Conservation (phyloP, 2,888 invertebrate species). For the Erebia palarica region DNA sequence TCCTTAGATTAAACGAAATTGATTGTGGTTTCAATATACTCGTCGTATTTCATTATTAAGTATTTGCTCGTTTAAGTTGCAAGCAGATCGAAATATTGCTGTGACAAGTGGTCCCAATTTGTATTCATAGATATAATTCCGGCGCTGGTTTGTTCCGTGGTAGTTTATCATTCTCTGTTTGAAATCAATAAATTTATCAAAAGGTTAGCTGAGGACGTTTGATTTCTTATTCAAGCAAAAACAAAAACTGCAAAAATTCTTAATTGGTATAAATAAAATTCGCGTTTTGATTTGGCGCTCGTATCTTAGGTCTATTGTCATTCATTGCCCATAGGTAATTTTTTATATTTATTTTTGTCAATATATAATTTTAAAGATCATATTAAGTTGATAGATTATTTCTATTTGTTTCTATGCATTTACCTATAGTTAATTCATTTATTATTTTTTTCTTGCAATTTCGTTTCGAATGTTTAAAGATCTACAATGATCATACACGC, state of each 20-base stretch:
- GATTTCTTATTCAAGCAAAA: not conserved
- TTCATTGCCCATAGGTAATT: too few species aligned
- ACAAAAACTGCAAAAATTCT: too few species aligned
- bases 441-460: too few species aligned
- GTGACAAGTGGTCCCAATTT: slow-evolving; percentile 8
- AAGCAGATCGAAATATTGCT: not conserved
- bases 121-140: slow-evolving; percentile 5
- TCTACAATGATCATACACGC: not conserved
- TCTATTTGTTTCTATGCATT: too few species aligned
- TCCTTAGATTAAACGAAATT: slow-evolving; percentile 10
- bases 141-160: not conserved
- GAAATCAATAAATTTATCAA: not conserved
- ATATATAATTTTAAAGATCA: too few species aligned
- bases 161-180: not conserved
- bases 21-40: slow-evolving; percentile 14
- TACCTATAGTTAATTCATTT: too few species aligned
- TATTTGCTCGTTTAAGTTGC: slow-evolving; percentile 6
- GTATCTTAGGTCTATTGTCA: too few species aligned
- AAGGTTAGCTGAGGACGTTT: not conserved
- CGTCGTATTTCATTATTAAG: slow-evolving; percentile 16
- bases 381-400: too few species aligned
- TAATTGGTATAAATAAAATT: not conserved
- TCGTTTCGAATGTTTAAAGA: too few species aligned
- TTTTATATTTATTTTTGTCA: too few species aligned
- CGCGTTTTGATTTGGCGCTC: too few species aligned